Percentiles rank a stretch among this genome's conserved stretches.
Evolutionary conservation across 2,797 vertebrate species (phyloP).

Genomic region (Acanthurus tractus): DNA sequence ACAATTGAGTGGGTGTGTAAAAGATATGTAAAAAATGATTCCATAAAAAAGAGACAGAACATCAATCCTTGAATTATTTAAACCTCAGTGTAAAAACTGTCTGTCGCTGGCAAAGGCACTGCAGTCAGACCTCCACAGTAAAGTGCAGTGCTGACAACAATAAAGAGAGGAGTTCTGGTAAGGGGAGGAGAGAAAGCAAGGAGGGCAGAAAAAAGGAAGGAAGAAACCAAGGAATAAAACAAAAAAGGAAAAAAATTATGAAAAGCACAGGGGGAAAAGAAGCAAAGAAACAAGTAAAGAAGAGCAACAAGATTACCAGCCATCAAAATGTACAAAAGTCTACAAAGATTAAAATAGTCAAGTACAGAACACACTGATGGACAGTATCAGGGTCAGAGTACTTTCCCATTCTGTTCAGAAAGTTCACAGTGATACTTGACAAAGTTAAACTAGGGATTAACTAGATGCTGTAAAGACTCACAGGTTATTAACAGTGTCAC

Average conservation of each 20-base stretch:
- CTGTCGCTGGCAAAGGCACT: neutral
- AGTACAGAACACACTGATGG: neutral
- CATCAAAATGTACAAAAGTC: neutral
- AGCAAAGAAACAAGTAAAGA: neutral
- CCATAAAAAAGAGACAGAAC: neutral
- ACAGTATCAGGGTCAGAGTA: neutral
- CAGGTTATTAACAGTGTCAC: slow-evolving; percentile 15
- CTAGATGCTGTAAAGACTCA: neutral
- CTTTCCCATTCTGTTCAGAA: neutral
- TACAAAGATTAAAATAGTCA: neutral
- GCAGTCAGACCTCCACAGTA: neutral
- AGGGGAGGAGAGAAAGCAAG: neutral
- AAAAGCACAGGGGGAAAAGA: neutral
- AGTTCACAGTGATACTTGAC: neutral
- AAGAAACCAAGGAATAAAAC: neutral
- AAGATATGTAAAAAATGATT: neutral
- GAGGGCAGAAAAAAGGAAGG: neutral
- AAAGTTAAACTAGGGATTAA: slow-evolving; percentile 27
- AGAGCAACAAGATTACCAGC: neutral
- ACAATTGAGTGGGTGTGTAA: neutral
- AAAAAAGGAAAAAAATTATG: neutral
- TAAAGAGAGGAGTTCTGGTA: neutral
- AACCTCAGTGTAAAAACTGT: neutral
- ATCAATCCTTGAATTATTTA: too few species aligned
- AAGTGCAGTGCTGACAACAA: too few species aligned